Base-by-base conservation (phyloP, 2,888 invertebrate species). In the Mylabris sibirica region DNA sequence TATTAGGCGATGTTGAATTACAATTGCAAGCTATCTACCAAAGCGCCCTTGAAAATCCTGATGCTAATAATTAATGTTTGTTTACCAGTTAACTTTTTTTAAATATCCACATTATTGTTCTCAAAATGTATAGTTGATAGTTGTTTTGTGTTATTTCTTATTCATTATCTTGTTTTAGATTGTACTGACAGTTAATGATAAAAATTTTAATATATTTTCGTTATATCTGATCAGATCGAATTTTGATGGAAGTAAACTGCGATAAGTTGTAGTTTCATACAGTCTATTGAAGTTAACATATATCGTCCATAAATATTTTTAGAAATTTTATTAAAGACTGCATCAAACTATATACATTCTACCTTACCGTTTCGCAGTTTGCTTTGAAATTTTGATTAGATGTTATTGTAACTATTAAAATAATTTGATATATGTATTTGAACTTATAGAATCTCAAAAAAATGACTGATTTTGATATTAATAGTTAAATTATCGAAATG, bases 1-100 rank as follows among this genome's bases (percentile, higher is more conserved):
- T 93, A n/a, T 86, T 94, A 0, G 95, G 95, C 2, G 90, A 93
- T 75, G 90, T 96, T 0, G 91, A 93, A 77, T 90, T 90, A 0
- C 87, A 89, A 30, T 86, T 95, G 1, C 88, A 90, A 77, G 83
- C 84, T 9, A 90, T 92, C 44, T 83, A 81, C 68, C 72, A 74
- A 63, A 79, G 71, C 65, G 78, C 82, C 41, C 72, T 72, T 20
- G 24, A 24, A 53, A 53, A 22, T 53, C 11, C 2, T 24, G 14
- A 12, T 14, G 4, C 1, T 57, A 57, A 24, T 24, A 5, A 57
- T 8, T 24, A 22, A 57, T 24, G 12, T n/a, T n/a, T 24, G 22
- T 49, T 9, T 49, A 41, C 9, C 9, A 4, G 41, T 41, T 41
- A 1, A 41, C 3, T 41, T n/a, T n/a, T n/a, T n/a, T n/a, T n/a